Evolutionary conservation across 2,113 vertebrate species (phyloP).

Genomic region (Penelope pileata): DNA sequence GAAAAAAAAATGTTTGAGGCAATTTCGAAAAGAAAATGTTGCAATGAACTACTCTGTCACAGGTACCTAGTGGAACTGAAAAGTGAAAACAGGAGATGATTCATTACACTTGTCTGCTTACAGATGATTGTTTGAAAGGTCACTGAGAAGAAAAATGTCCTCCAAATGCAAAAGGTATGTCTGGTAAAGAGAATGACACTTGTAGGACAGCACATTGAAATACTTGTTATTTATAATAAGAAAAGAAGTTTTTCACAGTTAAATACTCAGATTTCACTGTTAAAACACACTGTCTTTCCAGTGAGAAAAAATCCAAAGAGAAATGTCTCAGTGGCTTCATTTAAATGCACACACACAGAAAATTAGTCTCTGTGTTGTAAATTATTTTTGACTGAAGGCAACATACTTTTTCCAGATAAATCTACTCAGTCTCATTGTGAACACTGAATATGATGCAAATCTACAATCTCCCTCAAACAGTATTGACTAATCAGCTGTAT

Average conservation of each 20-base stretch:
- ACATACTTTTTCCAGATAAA: not conserved
- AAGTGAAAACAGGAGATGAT: slow-evolving; percentile 37
- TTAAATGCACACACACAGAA: not conserved
- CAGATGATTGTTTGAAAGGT: slow-evolving; percentile 47
- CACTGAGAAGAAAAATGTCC: slow-evolving; percentile 4
- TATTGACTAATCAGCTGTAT: not conserved
- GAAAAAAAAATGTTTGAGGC: not conserved
- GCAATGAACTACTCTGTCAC: slow-evolving; percentile 33
- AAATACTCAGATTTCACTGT: not conserved
- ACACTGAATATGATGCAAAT: not conserved
- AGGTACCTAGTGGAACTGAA: not conserved
- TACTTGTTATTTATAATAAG: not conserved
- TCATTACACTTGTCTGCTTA: slow-evolving; percentile 26
- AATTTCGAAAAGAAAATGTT: not conserved
- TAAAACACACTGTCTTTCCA: not conserved
- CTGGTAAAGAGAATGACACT: not conserved
- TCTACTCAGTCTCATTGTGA: not conserved
- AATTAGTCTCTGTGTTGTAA: not conserved
- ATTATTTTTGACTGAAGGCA: not conserved
- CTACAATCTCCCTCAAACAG: not conserved
- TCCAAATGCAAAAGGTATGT: not conserved
- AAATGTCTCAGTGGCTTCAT: not conserved
- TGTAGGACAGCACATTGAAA: not conserved
- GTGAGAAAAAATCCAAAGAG: not conserved
- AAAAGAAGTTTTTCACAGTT: not conserved